phyloP scores from a whole-genome alignment of 2,888 invertebrate species.

The Hyles lineata region DNA sequence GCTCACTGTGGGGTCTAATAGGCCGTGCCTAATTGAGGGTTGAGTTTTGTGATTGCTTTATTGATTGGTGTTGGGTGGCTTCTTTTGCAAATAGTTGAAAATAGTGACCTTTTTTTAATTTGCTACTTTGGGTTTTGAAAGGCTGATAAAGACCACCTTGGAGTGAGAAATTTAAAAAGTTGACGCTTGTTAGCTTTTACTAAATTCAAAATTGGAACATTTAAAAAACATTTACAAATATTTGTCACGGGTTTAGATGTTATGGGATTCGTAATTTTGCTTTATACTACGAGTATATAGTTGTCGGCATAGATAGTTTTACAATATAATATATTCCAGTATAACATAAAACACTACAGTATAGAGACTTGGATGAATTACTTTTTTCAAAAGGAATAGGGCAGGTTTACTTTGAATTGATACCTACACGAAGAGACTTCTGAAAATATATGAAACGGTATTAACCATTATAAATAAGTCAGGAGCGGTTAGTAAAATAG shows the following conservation, averaged over 20 bases:
- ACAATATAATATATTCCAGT: too few species aligned
- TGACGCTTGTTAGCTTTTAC: background rate
- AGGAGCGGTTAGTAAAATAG: too few species aligned
- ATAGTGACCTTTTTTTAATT: background rate
- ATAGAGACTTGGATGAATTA: too few species aligned
- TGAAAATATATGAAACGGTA: too few species aligned
- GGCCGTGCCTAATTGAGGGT: constrained; percentile 42
- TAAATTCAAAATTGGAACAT: background rate
- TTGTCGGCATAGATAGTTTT: too few species aligned
- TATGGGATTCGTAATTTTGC: background rate
- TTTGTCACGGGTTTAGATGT: background rate
- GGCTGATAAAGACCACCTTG: constrained; percentile 16
- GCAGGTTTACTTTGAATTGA: too few species aligned
- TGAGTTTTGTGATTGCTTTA: constrained; percentile 36
- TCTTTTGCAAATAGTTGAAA: constrained; percentile 37
- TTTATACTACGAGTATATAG: too few species aligned
- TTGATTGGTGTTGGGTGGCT: constrained; percentile 47
- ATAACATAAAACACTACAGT: too few species aligned
- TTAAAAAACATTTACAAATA: background rate
- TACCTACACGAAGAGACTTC: too few species aligned
- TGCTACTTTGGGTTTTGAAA: constrained; percentile 1
- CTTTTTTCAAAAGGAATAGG: too few species aligned
- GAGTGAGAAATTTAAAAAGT: background rate
- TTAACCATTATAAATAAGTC: too few species aligned
- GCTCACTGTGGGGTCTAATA: constrained; percentile 41